These are phyloP conservation scores for Tauraco hartlaubi DNA, from an alignment of 2,797 vertebrate genomes.

Conservation along the genomic window DNA sequence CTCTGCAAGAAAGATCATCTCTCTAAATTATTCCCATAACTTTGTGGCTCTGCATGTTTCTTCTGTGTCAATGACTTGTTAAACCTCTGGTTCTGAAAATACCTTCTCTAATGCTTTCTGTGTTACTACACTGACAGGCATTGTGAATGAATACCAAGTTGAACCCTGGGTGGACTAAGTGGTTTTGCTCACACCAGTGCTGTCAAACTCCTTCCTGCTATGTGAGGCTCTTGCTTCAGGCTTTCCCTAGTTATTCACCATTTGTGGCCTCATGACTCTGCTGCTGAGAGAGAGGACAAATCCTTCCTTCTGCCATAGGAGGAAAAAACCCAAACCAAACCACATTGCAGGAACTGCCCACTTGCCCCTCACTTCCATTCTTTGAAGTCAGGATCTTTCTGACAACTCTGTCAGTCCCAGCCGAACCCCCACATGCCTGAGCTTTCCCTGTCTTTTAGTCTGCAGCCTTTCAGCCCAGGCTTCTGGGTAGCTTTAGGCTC, in stretches of 20 bases:
- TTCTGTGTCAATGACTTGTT: background rate
- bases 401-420: background rate
- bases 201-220: background rate
- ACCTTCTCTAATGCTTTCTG: background rate
- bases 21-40: background rate
- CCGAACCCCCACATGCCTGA: background rate
- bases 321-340: background rate
- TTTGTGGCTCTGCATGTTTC: background rate
- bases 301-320: background rate
- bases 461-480: background rate
- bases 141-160: background rate
- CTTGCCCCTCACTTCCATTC: background rate
- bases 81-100: background rate
- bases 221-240: background rate
- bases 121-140: background rate
- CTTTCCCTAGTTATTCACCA: background rate
- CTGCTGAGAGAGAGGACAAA: background rate
- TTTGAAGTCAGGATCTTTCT: background rate
- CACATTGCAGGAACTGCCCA: background rate
- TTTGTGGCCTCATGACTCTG: background rate
- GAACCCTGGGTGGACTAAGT: background rate
- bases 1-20: too few species aligned
- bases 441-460: background rate
- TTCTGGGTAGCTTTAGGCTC: background rate
- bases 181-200: background rate